Base-by-base conservation (phyloP, 2,888 invertebrate species). In the Amorpha juglandis region DNA sequence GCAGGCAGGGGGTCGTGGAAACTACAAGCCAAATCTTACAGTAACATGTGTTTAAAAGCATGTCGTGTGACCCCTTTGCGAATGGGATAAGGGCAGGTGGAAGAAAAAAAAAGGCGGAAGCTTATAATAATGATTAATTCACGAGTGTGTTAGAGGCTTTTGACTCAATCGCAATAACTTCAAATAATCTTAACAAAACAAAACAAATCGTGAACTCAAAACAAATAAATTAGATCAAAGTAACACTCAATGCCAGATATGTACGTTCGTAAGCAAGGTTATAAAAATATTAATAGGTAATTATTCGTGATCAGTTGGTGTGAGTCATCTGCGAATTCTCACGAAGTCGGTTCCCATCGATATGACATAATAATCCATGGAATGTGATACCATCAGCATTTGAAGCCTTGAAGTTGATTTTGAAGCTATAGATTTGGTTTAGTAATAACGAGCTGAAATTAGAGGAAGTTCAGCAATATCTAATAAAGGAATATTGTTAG, bases 261-360 rank as follows among this genome's bases (percentile, higher is more conserved):
- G 45, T 14, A 12, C 45, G 52, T 52, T 21, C 19, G 6, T 6
- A 19, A 16, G 58, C 42, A 58, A 58, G 58, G 58, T 58, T 58
- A 58, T 38, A 58, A 58, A 58, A 58, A 50, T 50, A 50, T 58
- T 58, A 58, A 58, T 42, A 58, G 58, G 9, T 58, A 58, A 58
- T 58, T 58, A 58, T 58, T 58, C 58, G 58, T 58, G 58, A 58
- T 42, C 58, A 14, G 9, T n/a, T 14, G 1, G 7, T n/a, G 38
- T 58, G 58, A 58, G 42, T 58, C 58, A 58, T 58, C 16, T 42
- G 58, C 58, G 42, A 58, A 58, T 63, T 62, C 53, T 62, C 62
- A 63, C 62, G 66, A 66, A 33, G 66, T 48, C 62, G 52, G 62
- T 66, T 70, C 67, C 68, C 68, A 63, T 63, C 63, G 50, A 51